Conservation (phyloP, 2,888 invertebrate species). For the Lithophane socia region DNA sequence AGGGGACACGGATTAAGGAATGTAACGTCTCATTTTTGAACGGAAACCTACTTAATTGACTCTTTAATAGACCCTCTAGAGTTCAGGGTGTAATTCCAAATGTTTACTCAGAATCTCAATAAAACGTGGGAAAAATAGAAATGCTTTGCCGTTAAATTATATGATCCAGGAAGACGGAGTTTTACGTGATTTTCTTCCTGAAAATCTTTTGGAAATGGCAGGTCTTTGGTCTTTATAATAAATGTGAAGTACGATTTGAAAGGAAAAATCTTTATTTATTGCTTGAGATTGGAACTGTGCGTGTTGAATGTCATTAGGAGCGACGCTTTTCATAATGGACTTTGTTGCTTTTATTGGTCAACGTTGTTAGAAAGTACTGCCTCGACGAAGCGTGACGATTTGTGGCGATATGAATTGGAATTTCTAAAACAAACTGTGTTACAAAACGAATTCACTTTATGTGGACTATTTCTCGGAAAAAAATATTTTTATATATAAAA, state of each 20-base stretch:
- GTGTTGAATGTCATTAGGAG: constrained; percentile 39
- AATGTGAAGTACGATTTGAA: constrained; percentile 33
- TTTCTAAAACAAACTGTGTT: constrained; percentile 3
- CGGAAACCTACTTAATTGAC: constrained; percentile 67
- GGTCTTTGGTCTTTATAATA: constrained; percentile 24
- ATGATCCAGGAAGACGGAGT: constrained; percentile 42
- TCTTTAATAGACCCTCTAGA: constrained; percentile 63
- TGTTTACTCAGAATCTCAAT: constrained; percentile 61
- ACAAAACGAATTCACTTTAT: background rate
- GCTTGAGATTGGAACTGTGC: constrained; percentile 36
- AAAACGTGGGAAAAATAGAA: constrained; percentile 60
- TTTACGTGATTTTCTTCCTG: constrained; percentile 37
- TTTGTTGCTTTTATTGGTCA: constrained; percentile 39
- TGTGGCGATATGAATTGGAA: background rate
- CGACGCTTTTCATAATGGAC: constrained; percentile 17
- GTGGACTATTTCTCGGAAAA: background rate
- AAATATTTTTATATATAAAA: background rate
- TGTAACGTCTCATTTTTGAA: constrained; percentile 62
- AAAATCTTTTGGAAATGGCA: constrained; percentile 24
- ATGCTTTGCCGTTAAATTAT: constrained; percentile 47
- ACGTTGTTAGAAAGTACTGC: constrained; percentile 25
- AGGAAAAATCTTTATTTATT: constrained; percentile 43
- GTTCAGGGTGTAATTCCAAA: constrained; percentile 56
- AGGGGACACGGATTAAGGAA: constrained; percentile 27
- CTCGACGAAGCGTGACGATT: constrained; percentile 7